Evolutionary conservation across 2,113 vertebrate genomes (phyloP).

Genomic region (Ptilonorhynchus violaceus): DNA sequence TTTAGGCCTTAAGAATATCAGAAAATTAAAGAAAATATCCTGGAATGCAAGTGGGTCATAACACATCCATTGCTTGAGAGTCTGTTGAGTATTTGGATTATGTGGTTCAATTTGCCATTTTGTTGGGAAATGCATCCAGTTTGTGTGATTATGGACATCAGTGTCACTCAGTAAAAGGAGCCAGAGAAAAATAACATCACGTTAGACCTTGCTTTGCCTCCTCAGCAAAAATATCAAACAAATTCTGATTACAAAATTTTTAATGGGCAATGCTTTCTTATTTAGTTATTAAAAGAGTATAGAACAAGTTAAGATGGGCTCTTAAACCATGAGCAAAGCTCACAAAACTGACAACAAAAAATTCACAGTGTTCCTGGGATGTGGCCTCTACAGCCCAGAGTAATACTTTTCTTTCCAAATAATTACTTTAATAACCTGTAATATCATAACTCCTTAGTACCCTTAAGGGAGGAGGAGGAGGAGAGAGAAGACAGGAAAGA

Average conservation of each 20-base stretch:
- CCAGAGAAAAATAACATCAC: not conserved
- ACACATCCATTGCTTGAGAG: not conserved
- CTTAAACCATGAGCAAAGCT: not conserved
- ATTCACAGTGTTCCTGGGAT: not conserved
- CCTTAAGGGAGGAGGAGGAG: not conserved
- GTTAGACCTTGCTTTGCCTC: slow-evolving; percentile 7
- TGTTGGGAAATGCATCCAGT: not conserved
- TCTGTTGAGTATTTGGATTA: not conserved
- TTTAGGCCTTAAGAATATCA: not conserved
- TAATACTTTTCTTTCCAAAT: slow-evolving; percentile 16
- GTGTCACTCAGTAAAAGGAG: not conserved
- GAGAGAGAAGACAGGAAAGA: not conserved
- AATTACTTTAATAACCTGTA: slow-evolving; percentile 52
- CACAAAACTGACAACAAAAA: not conserved
- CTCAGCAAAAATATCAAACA: slow-evolving; percentile 29
- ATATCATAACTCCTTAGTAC: not conserved
- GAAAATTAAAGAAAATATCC: not conserved
- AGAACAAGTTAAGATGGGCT: not conserved
- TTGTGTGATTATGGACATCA: not conserved
- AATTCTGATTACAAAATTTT: not conserved
- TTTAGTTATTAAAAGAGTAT: not conserved
- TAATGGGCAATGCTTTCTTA: not conserved
- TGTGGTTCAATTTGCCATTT: not conserved
- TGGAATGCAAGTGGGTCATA: not conserved
- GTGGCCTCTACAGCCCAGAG: not conserved